A percentile compares a stretch with the other conserved stretches of the same genome.
Evolutionary conservation across 2,797 vertebrate genomes (phyloP).

Genomic region (Megalops cyprinoides): DNA sequence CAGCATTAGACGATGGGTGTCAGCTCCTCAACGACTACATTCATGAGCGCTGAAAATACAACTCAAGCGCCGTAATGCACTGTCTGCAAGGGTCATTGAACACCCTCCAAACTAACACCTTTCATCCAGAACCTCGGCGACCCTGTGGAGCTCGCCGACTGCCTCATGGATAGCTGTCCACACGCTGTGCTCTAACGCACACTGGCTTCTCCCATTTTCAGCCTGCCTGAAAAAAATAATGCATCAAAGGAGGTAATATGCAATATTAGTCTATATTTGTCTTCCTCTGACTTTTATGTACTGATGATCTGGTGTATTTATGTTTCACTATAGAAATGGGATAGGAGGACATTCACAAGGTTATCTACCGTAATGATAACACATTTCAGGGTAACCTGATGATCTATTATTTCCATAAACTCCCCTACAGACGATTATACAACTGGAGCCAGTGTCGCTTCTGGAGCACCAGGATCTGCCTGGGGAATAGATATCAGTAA

Average conservation of each 20-base stretch:
- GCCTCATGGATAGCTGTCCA: background rate
- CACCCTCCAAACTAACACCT: background rate
- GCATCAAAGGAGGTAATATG: background rate
- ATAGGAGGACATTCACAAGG: constrained; percentile 36
- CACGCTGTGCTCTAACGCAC: background rate
- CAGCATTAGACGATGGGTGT: background rate
- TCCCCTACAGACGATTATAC: constrained; percentile 28
- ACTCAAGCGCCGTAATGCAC: too few species aligned
- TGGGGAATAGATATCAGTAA: constrained; percentile 18
- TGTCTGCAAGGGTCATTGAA: background rate
- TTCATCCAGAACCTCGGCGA: background rate
- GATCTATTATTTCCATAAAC: constrained; percentile 42
- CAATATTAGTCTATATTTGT: background rate
- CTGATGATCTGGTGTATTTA: background rate
- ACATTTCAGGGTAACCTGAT: constrained; percentile 45
- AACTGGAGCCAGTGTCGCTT: constrained; percentile 1
- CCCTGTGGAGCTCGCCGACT: background rate
- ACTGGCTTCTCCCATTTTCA: background rate
- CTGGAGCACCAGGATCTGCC: background rate
- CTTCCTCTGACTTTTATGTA: background rate
- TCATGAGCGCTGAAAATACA: background rate
- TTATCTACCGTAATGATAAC: constrained; percentile 41
- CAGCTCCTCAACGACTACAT: background rate
- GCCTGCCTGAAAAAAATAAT: background rate
- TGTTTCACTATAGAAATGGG: background rate